phyloP scores from a whole-genome alignment of 1,140 invertebrate species.

The Trichogramma pretiosum region DNA sequence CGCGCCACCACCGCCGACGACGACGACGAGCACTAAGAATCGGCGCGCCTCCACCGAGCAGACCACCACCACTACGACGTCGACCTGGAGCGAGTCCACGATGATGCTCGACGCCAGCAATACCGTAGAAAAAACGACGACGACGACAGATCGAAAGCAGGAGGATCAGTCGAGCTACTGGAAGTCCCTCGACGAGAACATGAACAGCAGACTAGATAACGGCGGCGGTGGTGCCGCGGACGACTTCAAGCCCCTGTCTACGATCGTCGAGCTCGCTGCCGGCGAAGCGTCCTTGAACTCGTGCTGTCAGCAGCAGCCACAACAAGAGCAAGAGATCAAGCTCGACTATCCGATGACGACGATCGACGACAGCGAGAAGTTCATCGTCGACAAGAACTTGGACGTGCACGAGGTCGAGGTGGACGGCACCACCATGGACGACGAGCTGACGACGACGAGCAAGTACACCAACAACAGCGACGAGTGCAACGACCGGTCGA shows the following conservation, averaged over 20 bases:
- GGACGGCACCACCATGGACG: conserved; percentile 10
- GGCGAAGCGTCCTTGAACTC: not conserved
- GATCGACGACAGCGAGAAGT: not conserved
- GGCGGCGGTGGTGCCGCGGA: not conserved
- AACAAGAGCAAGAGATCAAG: not conserved
- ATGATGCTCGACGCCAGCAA: too few relatives aligned
- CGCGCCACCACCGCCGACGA: conserved; percentile 14
- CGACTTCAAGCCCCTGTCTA: not conserved
- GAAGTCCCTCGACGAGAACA: conserved; percentile 22
- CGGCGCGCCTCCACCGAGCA: too few relatives aligned
- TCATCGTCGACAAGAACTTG: conserved; percentile 8
- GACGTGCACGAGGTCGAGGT: conserved; percentile 13
- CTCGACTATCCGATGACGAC: not conserved
- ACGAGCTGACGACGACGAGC: conserved; percentile 7
- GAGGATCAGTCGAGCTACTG: too few relatives aligned
- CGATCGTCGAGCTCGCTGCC: not conserved
- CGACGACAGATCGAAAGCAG: not conserved
- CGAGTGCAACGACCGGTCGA: conserved; percentile 24
- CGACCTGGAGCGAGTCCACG: too few relatives aligned
- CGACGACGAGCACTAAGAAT: not conserved
- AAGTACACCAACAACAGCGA: conserved; percentile 1
- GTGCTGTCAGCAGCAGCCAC: not conserved
- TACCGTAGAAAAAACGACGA: not conserved
- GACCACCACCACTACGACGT: too few relatives aligned
- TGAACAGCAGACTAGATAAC: conserved; percentile 26